phyloP scores from a whole-genome alignment of 2,888 invertebrate species.

The Trichopoda pennipes region DNA sequence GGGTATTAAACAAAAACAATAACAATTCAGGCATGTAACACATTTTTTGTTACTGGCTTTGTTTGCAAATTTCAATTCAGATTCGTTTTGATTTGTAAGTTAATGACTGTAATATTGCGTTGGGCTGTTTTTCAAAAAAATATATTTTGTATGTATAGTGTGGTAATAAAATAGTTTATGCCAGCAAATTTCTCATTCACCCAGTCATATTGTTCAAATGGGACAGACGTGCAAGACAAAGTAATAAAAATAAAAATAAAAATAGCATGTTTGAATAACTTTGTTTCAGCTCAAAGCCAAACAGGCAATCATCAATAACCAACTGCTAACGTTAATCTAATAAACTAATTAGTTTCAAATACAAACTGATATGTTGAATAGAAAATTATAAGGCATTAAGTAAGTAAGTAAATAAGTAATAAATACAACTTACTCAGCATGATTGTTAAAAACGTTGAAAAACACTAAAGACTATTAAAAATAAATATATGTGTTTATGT shows the following conservation, averaged over 20 bases:
- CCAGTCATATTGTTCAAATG: not conserved
- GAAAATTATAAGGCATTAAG: slow-evolving; percentile 9
- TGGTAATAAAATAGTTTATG: slow-evolving; percentile 5
- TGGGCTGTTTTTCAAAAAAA: not conserved
- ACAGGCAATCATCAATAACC: slow-evolving; percentile 42
- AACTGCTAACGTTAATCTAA: slow-evolving; percentile 52
- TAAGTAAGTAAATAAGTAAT: not conserved
- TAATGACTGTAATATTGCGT: slow-evolving; percentile 8
- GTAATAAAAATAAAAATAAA: not conserved
- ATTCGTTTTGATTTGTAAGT: slow-evolving; percentile 28
- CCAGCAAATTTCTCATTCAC: not conserved
- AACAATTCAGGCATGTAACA: slow-evolving; percentile 13
- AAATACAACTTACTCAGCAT: slow-evolving; percentile 21
- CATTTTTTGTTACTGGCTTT: not conserved
- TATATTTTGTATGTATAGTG: not conserved
- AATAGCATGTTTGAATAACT: slow-evolving; percentile 11
- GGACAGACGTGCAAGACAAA: too few species aligned
- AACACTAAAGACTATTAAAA: slow-evolving; percentile 2
- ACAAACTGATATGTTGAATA: not conserved
- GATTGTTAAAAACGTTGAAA: not conserved
- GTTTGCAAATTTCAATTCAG: not conserved
- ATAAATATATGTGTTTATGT: not conserved
- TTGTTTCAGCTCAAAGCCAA: slow-evolving; percentile 7
- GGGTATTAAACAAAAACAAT: not conserved
- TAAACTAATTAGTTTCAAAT: slow-evolving; percentile 57